These are phyloP conservation scores for Rhynchonycteris naso DNA, from an alignment of 2,797 vertebrate species.

Conservation along the genomic window DNA sequence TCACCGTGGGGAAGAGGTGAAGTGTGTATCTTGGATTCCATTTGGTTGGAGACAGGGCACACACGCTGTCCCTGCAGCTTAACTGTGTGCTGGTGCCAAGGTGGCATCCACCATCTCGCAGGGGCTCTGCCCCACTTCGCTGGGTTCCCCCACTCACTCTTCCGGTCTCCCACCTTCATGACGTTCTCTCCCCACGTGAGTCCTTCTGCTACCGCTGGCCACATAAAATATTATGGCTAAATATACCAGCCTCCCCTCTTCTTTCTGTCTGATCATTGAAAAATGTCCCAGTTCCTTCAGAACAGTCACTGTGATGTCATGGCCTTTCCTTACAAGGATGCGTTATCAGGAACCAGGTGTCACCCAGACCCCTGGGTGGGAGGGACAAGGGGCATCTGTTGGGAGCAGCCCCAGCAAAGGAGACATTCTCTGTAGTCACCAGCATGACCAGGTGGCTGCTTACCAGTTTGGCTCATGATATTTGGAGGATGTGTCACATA, in stretches of 20 bases:
- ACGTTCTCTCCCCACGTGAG: background rate
- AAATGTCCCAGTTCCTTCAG: background rate
- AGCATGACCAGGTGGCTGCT: background rate
- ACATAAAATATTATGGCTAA: background rate
- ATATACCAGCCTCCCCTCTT: background rate
- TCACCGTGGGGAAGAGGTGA: conserved; percentile 42
- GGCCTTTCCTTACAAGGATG: background rate
- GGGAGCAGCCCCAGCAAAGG: background rate
- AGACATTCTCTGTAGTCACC: background rate
- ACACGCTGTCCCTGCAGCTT: background rate
- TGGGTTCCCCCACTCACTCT: background rate
- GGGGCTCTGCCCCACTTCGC: background rate
- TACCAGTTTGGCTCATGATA: background rate
- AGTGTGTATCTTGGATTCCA: conserved; percentile 55
- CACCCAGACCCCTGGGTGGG: background rate
- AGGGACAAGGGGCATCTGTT: background rate
- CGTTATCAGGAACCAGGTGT: conserved; percentile 39
- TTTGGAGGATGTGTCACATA: background rate
- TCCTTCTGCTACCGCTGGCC: background rate
- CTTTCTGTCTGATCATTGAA: conserved; percentile 50
- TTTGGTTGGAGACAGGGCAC: background rate
- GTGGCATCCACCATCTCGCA: conserved; percentile 10
- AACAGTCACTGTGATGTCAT: background rate
- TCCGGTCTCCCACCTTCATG: background rate
- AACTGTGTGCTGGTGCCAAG: background rate